phyloP scores from a whole-genome alignment of 2,113 vertebrate species.

The Strix aluco region DNA sequence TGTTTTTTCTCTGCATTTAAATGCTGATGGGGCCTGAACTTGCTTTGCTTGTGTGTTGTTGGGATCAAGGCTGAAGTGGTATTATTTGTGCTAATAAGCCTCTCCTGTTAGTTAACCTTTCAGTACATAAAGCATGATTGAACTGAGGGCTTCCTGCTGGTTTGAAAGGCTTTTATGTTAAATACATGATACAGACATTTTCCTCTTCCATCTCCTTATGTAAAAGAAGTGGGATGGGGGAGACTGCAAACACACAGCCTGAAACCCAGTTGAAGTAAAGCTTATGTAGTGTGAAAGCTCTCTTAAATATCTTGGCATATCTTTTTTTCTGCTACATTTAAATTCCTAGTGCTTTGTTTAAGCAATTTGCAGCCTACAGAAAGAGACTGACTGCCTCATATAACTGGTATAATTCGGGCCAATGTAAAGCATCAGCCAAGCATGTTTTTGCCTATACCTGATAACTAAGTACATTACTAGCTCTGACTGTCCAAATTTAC shows the following conservation, averaged over 20 bases:
- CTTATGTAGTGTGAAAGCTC: slow-evolving; percentile 27
- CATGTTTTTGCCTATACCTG: not conserved
- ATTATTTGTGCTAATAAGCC: slow-evolving; percentile 45
- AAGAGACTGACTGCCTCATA: not conserved
- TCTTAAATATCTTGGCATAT: not conserved
- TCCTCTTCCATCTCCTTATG: not conserved
- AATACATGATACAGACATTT: slow-evolving; percentile 14
- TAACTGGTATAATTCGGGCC: not conserved
- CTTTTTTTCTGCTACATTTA: slow-evolving; percentile 7
- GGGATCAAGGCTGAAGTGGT: not conserved
- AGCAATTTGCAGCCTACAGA: slow-evolving; percentile 9
- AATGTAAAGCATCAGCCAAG: not conserved
- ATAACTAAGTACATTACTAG: not conserved
- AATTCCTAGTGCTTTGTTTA: slow-evolving; percentile 39
- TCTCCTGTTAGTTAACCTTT: slow-evolving; percentile 44
- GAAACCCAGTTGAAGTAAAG: slow-evolving; percentile 37
- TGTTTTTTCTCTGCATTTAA: not conserved
- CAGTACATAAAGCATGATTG: slow-evolving; percentile 58
- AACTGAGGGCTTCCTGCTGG: slow-evolving; percentile 55
- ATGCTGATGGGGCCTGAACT: not conserved
- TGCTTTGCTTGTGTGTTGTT: not conserved
- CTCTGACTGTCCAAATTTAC: not conserved
- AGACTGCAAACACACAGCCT: slow-evolving; percentile 22
- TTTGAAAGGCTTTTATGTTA: slow-evolving; percentile 59
- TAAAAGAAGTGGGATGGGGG: not conserved